These are phyloP conservation scores for Henicopernis longicauda DNA, from an alignment of 2,113 vertebrate species.

Conservation along the genomic window DNA sequence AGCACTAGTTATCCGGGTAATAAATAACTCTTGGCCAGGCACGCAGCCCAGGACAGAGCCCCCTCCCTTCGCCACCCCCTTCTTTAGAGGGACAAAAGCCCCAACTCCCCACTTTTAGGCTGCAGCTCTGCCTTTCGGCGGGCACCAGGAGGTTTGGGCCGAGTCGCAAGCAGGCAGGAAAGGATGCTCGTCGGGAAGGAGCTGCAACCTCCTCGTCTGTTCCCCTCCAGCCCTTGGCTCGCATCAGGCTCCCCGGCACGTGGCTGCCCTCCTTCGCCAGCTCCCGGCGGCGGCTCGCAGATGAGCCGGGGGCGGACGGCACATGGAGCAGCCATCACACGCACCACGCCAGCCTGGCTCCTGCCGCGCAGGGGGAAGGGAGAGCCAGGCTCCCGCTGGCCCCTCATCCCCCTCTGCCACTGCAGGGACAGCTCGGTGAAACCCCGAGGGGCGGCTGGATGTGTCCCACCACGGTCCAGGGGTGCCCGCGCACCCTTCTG, in stretches of 20 bases:
- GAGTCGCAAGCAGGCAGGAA: accelerated
- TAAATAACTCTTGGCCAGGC: neutral
- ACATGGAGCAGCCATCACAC: neutral
- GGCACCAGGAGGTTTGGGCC: neutral
- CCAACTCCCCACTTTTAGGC: accelerated
- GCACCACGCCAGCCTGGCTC: neutral
- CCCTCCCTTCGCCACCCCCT: neutral
- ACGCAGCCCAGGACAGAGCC: accelerated
- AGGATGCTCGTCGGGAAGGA: neutral
- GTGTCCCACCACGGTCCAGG: accelerated
- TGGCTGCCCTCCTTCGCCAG: neutral
- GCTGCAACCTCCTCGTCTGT: neutral
- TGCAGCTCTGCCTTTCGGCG: neutral
- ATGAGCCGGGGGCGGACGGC: slow-evolving; percentile 11
- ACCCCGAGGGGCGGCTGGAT: accelerated
- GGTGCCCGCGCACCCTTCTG: accelerated
- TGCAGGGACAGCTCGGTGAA: accelerated
- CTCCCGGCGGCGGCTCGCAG: neutral
- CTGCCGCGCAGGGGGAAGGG: neutral
- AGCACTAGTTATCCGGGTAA: accelerated
- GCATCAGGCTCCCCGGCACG: neutral
- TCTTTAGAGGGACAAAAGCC: neutral
- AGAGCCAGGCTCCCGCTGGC: neutral
- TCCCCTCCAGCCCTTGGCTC: neutral
- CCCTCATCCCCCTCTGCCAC: accelerated